Percentiles rank a stretch among this genome's conserved stretches.
phyloP scores from a whole-genome alignment of 2,113 vertebrate genomes.

The Pachycephala philippinensis region DNA sequence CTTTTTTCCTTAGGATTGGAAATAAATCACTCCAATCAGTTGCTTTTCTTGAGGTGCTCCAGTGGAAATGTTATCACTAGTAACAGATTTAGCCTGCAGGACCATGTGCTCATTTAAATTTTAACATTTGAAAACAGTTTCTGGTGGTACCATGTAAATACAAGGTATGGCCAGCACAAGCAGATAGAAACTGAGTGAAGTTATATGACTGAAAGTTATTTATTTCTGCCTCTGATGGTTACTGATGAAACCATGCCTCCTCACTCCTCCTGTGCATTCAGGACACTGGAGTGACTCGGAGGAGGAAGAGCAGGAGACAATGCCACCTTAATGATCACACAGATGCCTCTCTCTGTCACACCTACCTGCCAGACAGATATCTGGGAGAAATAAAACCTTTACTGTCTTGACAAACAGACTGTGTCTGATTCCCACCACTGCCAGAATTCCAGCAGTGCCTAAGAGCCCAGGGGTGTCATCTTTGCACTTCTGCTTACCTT shows the following conservation, averaged over 20 bases:
- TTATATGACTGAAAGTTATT: not conserved
- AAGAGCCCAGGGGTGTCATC: not conserved
- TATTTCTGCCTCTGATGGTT: not conserved
- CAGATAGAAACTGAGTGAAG: not conserved
- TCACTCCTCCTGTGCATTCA: not conserved
- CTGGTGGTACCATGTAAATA: not conserved
- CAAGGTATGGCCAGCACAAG: not conserved
- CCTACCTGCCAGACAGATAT: not conserved
- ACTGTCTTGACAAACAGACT: not conserved
- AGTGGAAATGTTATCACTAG: conserved; percentile 16
- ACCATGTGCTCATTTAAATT: not conserved
- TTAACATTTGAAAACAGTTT: conserved; percentile 6
- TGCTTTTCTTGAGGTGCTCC: conserved; percentile 1
- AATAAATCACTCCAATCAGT: conserved; percentile 30
- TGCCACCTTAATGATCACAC: not conserved
- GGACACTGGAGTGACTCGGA: not conserved
- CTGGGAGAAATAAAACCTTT: not conserved
- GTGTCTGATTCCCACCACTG: not conserved
- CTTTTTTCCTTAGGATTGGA: not conserved
- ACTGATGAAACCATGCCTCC: not conserved
- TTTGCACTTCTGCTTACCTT: not conserved
- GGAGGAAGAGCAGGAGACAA: not conserved
- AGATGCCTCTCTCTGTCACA: not conserved
- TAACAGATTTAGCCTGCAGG: conserved; percentile 36
- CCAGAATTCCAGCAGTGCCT: not conserved